A percentile compares a stretch with the other conserved stretches of the same genome.
Evolutionary conservation across 2,113 vertebrate genomes (phyloP).

Genomic region (Antennarius striatus): DNA sequence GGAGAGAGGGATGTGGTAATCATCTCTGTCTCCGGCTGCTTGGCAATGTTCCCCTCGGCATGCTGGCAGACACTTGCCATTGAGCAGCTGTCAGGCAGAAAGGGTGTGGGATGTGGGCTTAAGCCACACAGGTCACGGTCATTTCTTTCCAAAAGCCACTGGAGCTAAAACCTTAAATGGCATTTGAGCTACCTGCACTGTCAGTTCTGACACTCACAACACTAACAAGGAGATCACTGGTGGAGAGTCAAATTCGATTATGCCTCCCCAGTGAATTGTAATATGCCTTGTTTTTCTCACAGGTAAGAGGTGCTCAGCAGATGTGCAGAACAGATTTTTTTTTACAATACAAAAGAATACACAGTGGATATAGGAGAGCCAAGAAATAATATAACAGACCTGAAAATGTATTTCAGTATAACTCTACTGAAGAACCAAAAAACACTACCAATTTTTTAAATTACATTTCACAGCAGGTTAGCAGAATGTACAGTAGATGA

Average conservation of each 20-base stretch:
- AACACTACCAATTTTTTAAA: too few species aligned
- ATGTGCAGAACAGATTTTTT: too few species aligned
- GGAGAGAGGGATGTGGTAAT: conserved; percentile 82
- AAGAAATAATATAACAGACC: too few species aligned
- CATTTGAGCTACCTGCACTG: conserved; percentile 81
- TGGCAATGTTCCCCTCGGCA: conserved; percentile 74
- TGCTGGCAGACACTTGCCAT: conserved; percentile 80
- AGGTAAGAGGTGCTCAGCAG: background rate
- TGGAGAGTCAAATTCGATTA: conserved; percentile 75
- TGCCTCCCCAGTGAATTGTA: conserved; percentile 68
- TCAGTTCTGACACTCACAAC: conserved; percentile 75
- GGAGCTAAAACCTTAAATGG: conserved; percentile 82
- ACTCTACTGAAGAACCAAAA: too few species aligned
- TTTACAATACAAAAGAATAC: too few species aligned
- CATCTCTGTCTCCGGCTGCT: conserved; percentile 78
- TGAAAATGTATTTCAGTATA: too few species aligned
- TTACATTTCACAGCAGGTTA: too few species aligned
- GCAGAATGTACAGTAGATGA: too few species aligned
- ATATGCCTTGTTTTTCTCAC: conserved; percentile 66
- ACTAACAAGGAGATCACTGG: conserved; percentile 79
- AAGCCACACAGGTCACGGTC: conserved; percentile 76
- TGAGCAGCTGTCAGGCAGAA: conserved; percentile 83
- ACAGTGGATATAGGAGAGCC: too few species aligned
- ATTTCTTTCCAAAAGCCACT: conserved; percentile 78
- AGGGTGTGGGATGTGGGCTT: conserved; percentile 78